A percentile compares a stretch with the other conserved stretches of the same genome.
Conservation (phyloP, 2,888 invertebrate species). For the Aethes cnicana region DNA sequence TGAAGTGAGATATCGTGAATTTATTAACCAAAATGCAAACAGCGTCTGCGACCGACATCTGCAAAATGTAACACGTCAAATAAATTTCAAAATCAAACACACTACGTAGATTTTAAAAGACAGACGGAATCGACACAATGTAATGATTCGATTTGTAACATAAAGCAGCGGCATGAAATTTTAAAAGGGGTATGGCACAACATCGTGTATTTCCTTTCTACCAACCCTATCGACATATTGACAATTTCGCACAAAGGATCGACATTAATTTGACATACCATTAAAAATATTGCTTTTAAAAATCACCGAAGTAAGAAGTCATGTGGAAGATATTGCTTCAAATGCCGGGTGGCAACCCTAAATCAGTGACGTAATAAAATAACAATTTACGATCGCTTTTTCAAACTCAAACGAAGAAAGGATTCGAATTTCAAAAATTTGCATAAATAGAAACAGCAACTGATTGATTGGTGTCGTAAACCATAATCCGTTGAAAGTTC, state of each 20-base stretch:
- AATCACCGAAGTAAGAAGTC: conserved; percentile 63
- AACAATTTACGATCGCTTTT: conserved; percentile 60
- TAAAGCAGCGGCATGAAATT: conserved; percentile 73
- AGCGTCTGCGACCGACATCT: neutral
- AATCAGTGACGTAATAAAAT: conserved; percentile 59
- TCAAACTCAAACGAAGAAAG: conserved; percentile 65
- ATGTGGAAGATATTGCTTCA: conserved; percentile 68
- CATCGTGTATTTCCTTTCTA: conserved; percentile 49
- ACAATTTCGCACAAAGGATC: conserved; percentile 71
- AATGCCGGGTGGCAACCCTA: conserved; percentile 54
- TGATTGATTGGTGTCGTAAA: conserved; percentile 78
- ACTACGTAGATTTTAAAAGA: conserved; percentile 49
- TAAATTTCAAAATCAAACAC: conserved; percentile 59
- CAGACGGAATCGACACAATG: conserved; percentile 57
- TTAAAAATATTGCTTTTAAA: conserved; percentile 78
- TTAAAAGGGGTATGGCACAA: conserved; percentile 70
- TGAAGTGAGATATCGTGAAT: conserved; percentile 20
- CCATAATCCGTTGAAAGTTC: conserved; percentile 45
- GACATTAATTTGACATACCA: conserved; percentile 80
- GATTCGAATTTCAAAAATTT: conserved; percentile 50
- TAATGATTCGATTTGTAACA: conserved; percentile 75
- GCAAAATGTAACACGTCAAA: conserved; percentile 49
- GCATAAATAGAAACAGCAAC: conserved; percentile 58
- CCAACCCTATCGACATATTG: conserved; percentile 77
- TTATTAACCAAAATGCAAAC: conserved; percentile 16